Evolutionary conservation across 2,113 vertebrate genomes (phyloP), one percentile per base, ranked within the genome.

Genomic region (Microtus oregoni): DNA sequence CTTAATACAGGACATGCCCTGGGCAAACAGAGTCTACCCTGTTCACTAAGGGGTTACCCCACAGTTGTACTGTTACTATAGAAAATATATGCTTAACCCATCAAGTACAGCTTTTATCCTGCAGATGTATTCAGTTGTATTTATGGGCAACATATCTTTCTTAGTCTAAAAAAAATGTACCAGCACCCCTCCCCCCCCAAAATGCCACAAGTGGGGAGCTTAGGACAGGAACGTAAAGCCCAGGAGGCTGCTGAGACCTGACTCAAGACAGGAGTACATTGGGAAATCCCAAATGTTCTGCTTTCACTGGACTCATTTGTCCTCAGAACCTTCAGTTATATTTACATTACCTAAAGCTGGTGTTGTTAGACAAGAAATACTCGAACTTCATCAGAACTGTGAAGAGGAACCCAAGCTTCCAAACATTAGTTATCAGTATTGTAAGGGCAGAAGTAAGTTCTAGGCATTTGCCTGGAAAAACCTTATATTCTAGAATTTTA

Each of bases 121-220:
- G 15, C 5, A 28, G 38, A 61, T 30, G 13, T 13, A 85, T 89
- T 72, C 20, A 92, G 38, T 76, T 86, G 35, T 76, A 44, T n/a
- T 93, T 73, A 17, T 73, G 3, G 10, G 50, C 17, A n/a, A 58
- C 55, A 28, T 67, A 75, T 28, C 26, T 82, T 52, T 28, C 32
- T 82, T 47, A 50, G 35, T 41, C 76, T 90, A 75, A 95, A 90
- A 90, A 90, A 95, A 95, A 19, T 61, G 30, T 2, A 67, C 44
- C 7, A 13, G 7, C 77, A 52, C 47, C 38, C 13, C 61, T 32
- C 12, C 68, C 4, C 4, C 1, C 38, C 63, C 55, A 72, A 94
- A 32, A 44, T 2, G 5, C 63, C 7, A 47, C 50, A 11, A 14
- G 79, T 72, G 76, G n/a, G 50, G n/a, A 72, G 20, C 26, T 61